Conservation (phyloP, 2,888 invertebrate species). For the Caenorhabditis sulstoni region DNA sequence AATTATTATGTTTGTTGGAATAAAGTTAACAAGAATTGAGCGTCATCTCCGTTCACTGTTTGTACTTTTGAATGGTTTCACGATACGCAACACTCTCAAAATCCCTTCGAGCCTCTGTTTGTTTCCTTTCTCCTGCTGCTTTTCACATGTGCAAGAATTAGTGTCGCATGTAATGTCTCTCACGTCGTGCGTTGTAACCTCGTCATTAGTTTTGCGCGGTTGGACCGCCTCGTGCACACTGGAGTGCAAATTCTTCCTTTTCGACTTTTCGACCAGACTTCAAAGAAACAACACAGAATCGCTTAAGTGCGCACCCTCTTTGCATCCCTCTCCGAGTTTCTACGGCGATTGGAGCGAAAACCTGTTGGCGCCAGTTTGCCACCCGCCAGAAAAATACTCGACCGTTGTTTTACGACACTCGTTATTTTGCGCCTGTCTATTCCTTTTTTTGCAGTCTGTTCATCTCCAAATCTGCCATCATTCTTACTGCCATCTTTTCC, state of each 20-base stretch:
- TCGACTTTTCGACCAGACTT: constrained; percentile 32
- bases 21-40: too few relatives aligned
- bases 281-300: constrained; percentile 39
- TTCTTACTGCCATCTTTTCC: too few relatives aligned
- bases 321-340: constrained; percentile 1
- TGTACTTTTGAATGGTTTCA: too few relatives aligned
- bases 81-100: too few relatives aligned
- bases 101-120: too few relatives aligned
- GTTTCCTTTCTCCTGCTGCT: constrained; percentile 6
- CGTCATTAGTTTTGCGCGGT: constrained; percentile 17
- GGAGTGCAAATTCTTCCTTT: constrained; percentile 48
- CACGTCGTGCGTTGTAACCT: constrained; percentile 7
- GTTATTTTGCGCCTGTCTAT: too few relatives aligned
- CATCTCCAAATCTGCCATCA: too few relatives aligned
- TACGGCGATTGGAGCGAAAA: neutral
- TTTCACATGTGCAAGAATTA: constrained; percentile 31
- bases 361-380: neutral
- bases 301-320: constrained; percentile 5
- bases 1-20: too few relatives aligned
- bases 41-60: too few relatives aligned
- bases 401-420: too few relatives aligned
- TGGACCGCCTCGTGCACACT: constrained; percentile 34
- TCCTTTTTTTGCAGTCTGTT: too few relatives aligned
- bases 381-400: too few relatives aligned
- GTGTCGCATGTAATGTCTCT: constrained; percentile 17